Base-by-base conservation (phyloP, 1,140 invertebrate genomes). In the Drosophila hydei region DNA sequence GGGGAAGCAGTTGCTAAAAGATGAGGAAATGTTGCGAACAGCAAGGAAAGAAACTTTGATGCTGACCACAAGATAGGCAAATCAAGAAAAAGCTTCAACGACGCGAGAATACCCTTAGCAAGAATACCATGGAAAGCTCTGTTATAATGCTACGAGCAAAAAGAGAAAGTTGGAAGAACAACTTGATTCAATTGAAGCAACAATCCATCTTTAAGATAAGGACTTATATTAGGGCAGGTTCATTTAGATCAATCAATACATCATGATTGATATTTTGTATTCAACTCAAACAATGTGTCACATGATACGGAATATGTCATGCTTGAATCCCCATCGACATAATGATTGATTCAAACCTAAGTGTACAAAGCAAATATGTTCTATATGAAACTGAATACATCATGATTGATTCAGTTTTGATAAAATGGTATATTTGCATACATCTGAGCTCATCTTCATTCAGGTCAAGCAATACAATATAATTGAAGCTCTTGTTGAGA, bases 11-110 rank as follows among this genome's bases (percentile, higher is more conserved):
- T 43, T 51, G 47, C 59, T 33, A 50, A 65, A 60, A 55, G 47
- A 61, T 48, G 70, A 72, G 70, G 38, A 68, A 72, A 72, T 68
- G 70, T 58, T 72, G 62, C 62, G 45, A 72, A 33, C 42, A 67
- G 69, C 62, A 67, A 38, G 30, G 9, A 59, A 59, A 40, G 54
- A 72, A 67, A 72, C 69, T 72, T 72, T 72, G 54, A 65, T 36
- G 62, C 69, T 72, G 62, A 72, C 69, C 69, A 51, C 62, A 65
- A 52, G 47, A 16, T 56, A 42, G 33, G 23, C 42, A 50, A 56
- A 50, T 58, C 43, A 23, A 7, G 4, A 14, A n/a, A 4, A 19
- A 4, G 27, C 12, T 19, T 19, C 3, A 21, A 2, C 16, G 51
- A 42, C 12, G 2, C 7, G 11, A 1, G 25, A 1, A 58, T 65